Base-by-base conservation (phyloP, 2,113 vertebrate species). In the Onychorhynchus coronatus region DNA sequence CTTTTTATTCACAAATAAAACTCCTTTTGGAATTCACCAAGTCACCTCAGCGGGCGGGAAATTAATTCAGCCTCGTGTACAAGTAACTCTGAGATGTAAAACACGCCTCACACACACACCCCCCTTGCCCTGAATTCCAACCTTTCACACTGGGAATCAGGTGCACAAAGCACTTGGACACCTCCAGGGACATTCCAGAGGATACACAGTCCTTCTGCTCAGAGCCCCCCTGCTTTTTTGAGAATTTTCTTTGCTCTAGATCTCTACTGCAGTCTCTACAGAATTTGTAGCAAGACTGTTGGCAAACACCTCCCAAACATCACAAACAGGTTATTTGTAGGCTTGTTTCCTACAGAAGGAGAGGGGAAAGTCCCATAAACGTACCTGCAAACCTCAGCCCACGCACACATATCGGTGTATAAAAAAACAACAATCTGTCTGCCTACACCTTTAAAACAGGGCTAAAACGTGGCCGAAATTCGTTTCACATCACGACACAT, bases 361-460 rank as follows among this genome's bases (percentile, higher is more conserved):
- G 22, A 28, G 13, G 24, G 39, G 49, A 44, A 65, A 68, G n/a
- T 9, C n/a, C n/a, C 61, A 31, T 2, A 3, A 65, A 24, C 4
- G 5, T 3, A 47, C 39, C 89, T 18, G 44, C 17, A 52, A 24
- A 9, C 9, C 67, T 30, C 88, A 63, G 63, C 50, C 79, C 17
- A 24, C 27, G 4, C 5, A 18, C 33, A 19, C 8, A 11, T 0
- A 27, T 0, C 2, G 20, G 23, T 25, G 21, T 0, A 20, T 0
- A 22, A 20, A 70, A 22, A 20, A 70, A 9, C 35, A 61, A 41
- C 41, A 18, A 8, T 1, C 35, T 42, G n/a, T 11, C 24, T n/a
- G 41, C 59, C 63, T 5, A 12, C 35, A 7, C 31, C 42, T 62
- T 28, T 1, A 11, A 23, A 44, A 4, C 25, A 4, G 1, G 20